These are phyloP conservation scores for Xyliphius kryptos DNA, from an alignment of 2,113 vertebrate species.

Conservation along the genomic window DNA sequence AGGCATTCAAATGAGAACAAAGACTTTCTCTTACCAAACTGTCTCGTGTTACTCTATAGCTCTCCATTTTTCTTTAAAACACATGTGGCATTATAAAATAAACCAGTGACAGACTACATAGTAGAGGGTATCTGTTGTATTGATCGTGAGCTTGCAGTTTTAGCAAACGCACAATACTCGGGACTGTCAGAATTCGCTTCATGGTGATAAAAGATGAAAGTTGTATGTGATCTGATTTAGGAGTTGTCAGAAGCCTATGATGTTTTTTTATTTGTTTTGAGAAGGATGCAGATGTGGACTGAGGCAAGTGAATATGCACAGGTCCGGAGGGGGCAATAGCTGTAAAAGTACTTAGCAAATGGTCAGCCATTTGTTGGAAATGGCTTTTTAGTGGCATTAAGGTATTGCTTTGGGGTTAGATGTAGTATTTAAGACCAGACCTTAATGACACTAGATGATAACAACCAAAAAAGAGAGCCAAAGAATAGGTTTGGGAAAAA, in stretches of 20 bases:
- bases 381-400: no score
- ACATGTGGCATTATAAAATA: slow-evolving; percentile 4
- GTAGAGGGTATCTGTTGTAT: no score
- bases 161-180: background rate
- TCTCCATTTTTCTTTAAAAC: background rate
- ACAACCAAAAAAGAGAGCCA: no score
- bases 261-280: slow-evolving; percentile 4
- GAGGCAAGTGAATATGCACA: slow-evolving; percentile 28
- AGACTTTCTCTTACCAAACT: background rate
- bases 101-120: background rate
- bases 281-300: slow-evolving; percentile 11
- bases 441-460: no score
- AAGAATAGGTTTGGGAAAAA: no score
- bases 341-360: slow-evolving; percentile 41
- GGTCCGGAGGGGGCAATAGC: no score
- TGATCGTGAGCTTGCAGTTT: no score
- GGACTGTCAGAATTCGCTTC: background rate
- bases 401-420: no score
- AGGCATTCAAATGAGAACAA: background rate
- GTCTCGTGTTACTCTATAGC: background rate
- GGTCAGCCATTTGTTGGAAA: no score
- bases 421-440: no score
- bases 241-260: background rate
- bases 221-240: background rate
- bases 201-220: background rate